Percentiles rank a stretch among this genome's conserved stretches.
Conservation (phyloP, 1,140 invertebrate genomes). For the Lithobius niger region DNA sequence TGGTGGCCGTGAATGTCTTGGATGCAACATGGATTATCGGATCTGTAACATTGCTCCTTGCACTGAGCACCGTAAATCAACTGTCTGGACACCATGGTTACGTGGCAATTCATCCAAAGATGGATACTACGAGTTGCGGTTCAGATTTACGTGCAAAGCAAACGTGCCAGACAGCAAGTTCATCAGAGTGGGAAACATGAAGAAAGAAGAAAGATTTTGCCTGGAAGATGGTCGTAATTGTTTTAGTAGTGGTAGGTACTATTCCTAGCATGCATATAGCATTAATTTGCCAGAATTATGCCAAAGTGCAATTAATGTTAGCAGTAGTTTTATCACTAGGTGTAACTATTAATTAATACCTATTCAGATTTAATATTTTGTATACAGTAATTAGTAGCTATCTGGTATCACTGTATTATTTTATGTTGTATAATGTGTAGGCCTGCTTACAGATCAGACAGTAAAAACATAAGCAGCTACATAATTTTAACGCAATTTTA, state of each 20-base stretch:
- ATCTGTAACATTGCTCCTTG: slow-evolving; percentile 55
- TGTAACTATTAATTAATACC: too few species aligned
- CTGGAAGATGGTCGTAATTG: slow-evolving; percentile 40
- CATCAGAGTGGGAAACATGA: slow-evolving; percentile 46
- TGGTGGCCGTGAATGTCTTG: slow-evolving; percentile 49
- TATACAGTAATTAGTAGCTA: too few species aligned
- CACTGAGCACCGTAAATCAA: slow-evolving; percentile 46
- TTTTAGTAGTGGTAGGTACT: slow-evolving; percentile 27
- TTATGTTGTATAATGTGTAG: too few species aligned
- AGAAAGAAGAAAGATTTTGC: slow-evolving; percentile 65
- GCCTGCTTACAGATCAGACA: too few species aligned
- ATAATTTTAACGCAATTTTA: too few species aligned
- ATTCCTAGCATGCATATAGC: slow-evolving; percentile 9
- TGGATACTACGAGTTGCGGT: slow-evolving; percentile 54
- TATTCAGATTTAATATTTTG: too few species aligned
- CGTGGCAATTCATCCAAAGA: slow-evolving; percentile 34
- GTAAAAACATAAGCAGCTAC: too few species aligned
- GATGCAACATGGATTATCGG: slow-evolving; percentile 44
- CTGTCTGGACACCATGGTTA: slow-evolving; percentile 66
- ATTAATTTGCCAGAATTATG: not conserved
- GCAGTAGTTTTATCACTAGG: too few species aligned
- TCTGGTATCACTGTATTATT: too few species aligned
- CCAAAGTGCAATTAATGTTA: too few species aligned
- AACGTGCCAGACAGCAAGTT: slow-evolving; percentile 48
- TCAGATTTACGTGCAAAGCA: slow-evolving; percentile 59